Conservation (phyloP, 1,140 invertebrate species). For the Procambarus virginalis region DNA sequence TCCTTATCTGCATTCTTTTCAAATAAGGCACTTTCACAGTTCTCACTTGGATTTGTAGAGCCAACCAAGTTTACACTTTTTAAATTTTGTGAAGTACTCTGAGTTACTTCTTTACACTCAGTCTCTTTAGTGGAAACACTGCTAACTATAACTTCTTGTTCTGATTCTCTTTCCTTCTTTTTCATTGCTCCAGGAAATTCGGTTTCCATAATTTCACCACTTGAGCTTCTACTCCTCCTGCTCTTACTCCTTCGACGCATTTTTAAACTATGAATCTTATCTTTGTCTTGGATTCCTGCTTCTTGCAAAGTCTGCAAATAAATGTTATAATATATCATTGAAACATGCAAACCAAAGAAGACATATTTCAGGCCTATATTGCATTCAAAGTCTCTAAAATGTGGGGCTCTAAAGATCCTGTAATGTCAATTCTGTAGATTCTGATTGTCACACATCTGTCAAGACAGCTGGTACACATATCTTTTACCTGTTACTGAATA, state of each 20-base stretch:
- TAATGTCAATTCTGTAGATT: too few species aligned
- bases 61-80: not conserved
- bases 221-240: slow-evolving; percentile 19
- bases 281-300: not conserved
- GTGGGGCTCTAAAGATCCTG: too few species aligned
- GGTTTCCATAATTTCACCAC: slow-evolving; percentile 40
- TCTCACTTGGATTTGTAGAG: not conserved
- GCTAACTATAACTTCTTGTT: not conserved
- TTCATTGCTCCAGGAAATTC: not conserved
- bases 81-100: not conserved
- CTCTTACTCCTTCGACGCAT: slow-evolving; percentile 13
- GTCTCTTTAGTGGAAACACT: not conserved
- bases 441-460: too few species aligned
- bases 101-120: not conserved
- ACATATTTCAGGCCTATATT: too few species aligned
- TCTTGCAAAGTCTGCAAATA: slow-evolving; percentile 6
- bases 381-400: too few species aligned
- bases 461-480: too few species aligned
- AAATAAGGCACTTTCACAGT: not conserved
- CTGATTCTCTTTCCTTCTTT: slow-evolving; percentile 1
- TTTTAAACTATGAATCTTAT: not conserved
- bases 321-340: not conserved
- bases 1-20: not conserved
- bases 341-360: too few species aligned
- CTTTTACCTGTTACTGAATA: too few species aligned